phyloP scores from a whole-genome alignment of 2,113 vertebrate genomes.

The Sylvilagus bachmani region DNA sequence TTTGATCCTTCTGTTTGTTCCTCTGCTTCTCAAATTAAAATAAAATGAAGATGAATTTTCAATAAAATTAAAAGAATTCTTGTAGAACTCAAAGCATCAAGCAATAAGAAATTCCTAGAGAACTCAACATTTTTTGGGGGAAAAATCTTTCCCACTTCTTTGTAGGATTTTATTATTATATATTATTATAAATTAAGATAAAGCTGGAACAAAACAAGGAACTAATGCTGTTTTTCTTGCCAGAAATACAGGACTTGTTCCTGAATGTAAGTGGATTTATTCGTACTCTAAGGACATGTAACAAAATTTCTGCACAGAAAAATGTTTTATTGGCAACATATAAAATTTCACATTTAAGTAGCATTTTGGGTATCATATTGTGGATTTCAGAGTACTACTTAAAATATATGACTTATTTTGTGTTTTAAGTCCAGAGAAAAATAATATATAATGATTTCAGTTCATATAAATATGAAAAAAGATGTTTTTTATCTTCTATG shows the following conservation, averaged over 20 bases:
- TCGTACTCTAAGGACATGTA: background rate
- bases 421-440: conserved; percentile 40
- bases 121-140: background rate
- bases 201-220: background rate
- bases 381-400: background rate
- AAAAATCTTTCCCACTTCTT: background rate
- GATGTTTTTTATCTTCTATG: background rate
- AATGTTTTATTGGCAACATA: background rate
- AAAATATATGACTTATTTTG: conserved; percentile 9
- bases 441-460: background rate
- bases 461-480: background rate
- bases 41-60: too few relatives aligned
- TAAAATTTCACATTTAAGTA: background rate
- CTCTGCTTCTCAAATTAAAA: too few relatives aligned
- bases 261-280: background rate
- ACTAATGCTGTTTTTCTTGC: background rate
- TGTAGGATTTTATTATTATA: too few relatives aligned
- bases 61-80: background rate
- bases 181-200: background rate
- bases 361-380: background rate
- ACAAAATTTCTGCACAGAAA: background rate
- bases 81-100: background rate
- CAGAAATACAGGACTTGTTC: background rate
- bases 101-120: background rate
- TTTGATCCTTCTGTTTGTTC: too few relatives aligned